Base-by-base conservation (phyloP, 1,140 invertebrate species). In the Cotesia vestalis region DNA sequence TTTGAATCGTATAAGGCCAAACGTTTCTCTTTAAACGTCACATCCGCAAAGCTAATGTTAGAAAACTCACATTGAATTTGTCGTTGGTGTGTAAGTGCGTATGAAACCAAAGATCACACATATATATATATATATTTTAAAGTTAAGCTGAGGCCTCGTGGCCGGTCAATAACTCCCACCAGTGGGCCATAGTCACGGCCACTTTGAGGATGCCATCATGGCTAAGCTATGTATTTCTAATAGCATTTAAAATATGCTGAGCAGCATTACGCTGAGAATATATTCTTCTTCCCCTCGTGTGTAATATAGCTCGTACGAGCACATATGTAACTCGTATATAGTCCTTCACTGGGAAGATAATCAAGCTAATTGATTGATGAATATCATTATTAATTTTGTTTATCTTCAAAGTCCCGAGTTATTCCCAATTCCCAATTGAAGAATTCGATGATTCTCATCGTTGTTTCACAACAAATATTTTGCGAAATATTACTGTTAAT, bases 141-240 rank as follows among this genome's bases (percentile, higher is more conserved):
- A 60, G 51, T 61, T 20, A 51, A 69, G 20, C 14, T 34, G 17
- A 40, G 63, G 17, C 71, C 63, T 67, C 71, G 63, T 46, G 62
- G 63, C 53, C 52, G 71, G 57, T 68, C 72, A 62, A 64, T 46
- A 53, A 27, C 63, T 63, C 63, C 71, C 60, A 40, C 62, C 55
- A 14, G 12, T 55, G 12, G 53, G 14, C n/a, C n/a, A 27, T 60
- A 27, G 59, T 60, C 59, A 60, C 17, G 59, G 59, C 59, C 59
- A 60, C 59, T 35, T 34, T 34, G 20, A 66, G 46, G 63, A 53
- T 34, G 67, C 53, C 35, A 73, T 77, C 79, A 79, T 62, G 63
- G 71, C 72, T 68, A 76, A 78, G 77, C 78, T 46, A 46, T 46
- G 40, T 79, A 79, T 78, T 79, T 77, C 78, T 80, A 80, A 80